These are phyloP conservation scores for Myripristis jacobus DNA, from an alignment of 2,797 vertebrate genomes.

Conservation along the genomic window DNA sequence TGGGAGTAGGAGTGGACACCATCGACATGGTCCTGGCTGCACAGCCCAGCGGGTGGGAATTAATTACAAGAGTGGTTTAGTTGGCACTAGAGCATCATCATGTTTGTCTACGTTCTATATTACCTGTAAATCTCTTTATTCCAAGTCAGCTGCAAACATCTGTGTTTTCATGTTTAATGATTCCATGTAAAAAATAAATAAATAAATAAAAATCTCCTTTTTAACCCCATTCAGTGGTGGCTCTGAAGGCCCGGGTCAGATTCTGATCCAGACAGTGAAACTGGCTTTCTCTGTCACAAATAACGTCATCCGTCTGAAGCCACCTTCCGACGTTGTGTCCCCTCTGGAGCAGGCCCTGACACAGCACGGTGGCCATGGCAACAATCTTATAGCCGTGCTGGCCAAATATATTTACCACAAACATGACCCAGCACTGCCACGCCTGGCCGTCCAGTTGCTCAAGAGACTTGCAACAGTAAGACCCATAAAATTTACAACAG, in stretches of 20 bases:
- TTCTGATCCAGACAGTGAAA: conserved; percentile 97
- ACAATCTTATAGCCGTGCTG: conserved; percentile 94
- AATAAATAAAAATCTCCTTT: not conserved
- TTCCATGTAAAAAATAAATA: too few species aligned
- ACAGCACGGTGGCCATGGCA: conserved; percentile 94
- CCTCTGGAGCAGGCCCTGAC: conserved; percentile 96
- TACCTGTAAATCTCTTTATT: not conserved
- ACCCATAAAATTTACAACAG: not conserved
- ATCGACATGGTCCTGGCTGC: conserved; percentile 94
- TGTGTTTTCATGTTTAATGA: not conserved
- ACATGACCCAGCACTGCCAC: conserved; percentile 94
- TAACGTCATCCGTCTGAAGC: conserved; percentile 95
- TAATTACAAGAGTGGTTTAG: not conserved
- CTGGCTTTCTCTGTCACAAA: conserved; percentile 97
- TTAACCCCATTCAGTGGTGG: conserved; percentile 83
- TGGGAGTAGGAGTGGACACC: conserved; percentile 97
- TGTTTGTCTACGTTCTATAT: not conserved
- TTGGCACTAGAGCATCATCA: too few species aligned
- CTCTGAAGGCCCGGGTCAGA: conserved; percentile 92
- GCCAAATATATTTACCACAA: conserved; percentile 99
- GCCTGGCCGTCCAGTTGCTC: conserved; percentile 95
- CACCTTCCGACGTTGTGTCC: conserved; percentile 89
- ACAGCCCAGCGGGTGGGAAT: conserved; percentile 90
- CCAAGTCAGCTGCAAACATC: not conserved
- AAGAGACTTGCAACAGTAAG: conserved; percentile 94